These are phyloP conservation scores for Hedya salicella DNA, from an alignment of 2,888 invertebrate genomes.

Conservation along the genomic window DNA sequence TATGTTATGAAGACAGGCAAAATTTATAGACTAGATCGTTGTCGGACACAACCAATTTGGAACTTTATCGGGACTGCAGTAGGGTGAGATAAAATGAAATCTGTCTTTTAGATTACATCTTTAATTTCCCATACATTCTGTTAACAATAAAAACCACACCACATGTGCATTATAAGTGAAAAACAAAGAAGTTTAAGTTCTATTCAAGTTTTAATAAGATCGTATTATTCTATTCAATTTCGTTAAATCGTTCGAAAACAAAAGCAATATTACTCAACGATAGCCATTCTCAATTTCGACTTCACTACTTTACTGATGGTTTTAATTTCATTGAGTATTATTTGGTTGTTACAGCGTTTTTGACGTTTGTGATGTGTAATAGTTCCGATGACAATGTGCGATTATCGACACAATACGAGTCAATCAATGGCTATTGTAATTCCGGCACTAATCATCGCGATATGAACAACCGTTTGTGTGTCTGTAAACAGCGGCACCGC, in stretches of 20 bases:
- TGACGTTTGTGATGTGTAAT: not conserved
- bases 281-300: not conserved
- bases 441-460: not conserved
- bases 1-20: slow-evolving; percentile 4
- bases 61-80: not conserved
- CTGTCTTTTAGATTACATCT: not conserved
- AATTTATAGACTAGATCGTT: slow-evolving; percentile 2
- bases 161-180: slow-evolving; percentile 5
- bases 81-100: not conserved
- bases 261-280: not conserved
- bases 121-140: slow-evolving; percentile 27
- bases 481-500: not conserved
- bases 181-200: slow-evolving; percentile 25
- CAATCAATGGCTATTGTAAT: slow-evolving; percentile 35
- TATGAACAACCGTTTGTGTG: not conserved
- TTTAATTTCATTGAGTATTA: not conserved
- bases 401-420: slow-evolving; percentile 24
- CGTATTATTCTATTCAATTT: slow-evolving; percentile 9
- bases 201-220: slow-evolving; percentile 23
- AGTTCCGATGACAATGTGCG: slow-evolving; percentile 32
- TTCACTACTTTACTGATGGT: not conserved
- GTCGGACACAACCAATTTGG: not conserved
- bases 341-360: not conserved
- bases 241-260: not conserved
- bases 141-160: slow-evolving; percentile 22